Evolutionary conservation across 1,140 invertebrate genomes (phyloP), one percentile per base, ranked within the genome.

Genomic region (Venustaconcha ellipsiformis): DNA sequence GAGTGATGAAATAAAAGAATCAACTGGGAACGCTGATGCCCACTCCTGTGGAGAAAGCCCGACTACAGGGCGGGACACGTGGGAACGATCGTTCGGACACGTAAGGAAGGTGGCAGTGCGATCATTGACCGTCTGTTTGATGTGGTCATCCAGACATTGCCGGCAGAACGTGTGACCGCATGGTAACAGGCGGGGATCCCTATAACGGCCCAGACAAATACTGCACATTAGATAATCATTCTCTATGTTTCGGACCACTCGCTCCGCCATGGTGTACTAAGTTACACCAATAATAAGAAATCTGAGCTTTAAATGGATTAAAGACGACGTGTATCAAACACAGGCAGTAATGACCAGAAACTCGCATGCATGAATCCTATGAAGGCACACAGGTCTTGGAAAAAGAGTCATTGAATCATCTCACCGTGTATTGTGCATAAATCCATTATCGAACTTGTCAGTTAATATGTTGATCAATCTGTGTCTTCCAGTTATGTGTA

Each of bases 121-220:
- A 20, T 82, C 74, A 5, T 72, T 79, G 17, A 78, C 74, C 14
- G 78, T 80, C 60, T 75, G 69, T 17, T 74, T 70, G 17, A 82
- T 80, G 26, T 82, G 79, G 56, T 83, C 83, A 6, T 95, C 94
- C 70, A 97, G 90, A 88, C 96, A 97, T 82, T 93, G 92, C 82
- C 92, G 92, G 88, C 96, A 97, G 90, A 96, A 97, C 0, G 94
- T 94, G 88, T 97, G 96, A 12, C 96, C 96, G 86, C 96, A 97
- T 0, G 94, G 93, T 13, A 96, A 96, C 17, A 96, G 95, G n/a
- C 97, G 94, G 1, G 97, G 96, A 84, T 94, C 92, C 92, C 94
- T 94, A 26, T 96, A 90, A 5, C 94, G 72, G 56, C 88, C 92
- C 81, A 94, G 94, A 89, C 95, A 97, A 12, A 97, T 90, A 67